Percentiles rank a stretch among this genome's conserved stretches.
Evolutionary conservation across 2,888 invertebrate genomes (phyloP).

Genomic region (Drosophila antonietae): DNA sequence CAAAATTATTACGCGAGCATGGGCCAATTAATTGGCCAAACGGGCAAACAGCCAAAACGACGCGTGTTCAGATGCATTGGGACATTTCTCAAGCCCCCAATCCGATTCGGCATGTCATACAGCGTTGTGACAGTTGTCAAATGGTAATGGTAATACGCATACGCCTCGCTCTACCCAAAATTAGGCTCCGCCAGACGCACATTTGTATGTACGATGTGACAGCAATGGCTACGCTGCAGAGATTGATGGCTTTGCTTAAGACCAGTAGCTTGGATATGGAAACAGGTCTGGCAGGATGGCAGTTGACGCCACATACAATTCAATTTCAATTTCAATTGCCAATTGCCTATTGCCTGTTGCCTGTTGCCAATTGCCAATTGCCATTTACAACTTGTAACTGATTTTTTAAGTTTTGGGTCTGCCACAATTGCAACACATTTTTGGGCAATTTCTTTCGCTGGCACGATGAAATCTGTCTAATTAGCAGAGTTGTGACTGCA

Average conservation of each 20-base stretch:
- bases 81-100: constrained; percentile 51
- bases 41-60: constrained; percentile 36
- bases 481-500: constrained; percentile 35
- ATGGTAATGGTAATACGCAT: constrained; percentile 68
- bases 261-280: constrained; percentile 72
- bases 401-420: constrained; percentile 33
- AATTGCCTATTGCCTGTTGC: constrained; percentile 22
- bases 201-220: constrained; percentile 63
- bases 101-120: constrained; percentile 65
- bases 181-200: constrained; percentile 48
- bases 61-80: constrained; percentile 53
- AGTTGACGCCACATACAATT: constrained; percentile 48
- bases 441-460: constrained; percentile 55
- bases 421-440: constrained; percentile 63
- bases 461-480: constrained; percentile 48
- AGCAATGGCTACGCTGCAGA: constrained; percentile 58
- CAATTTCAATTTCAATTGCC: constrained; percentile 46
- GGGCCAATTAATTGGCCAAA: constrained; percentile 57
- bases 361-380: constrained; percentile 32
- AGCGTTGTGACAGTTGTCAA: constrained; percentile 79
- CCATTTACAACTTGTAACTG: constrained; percentile 41
- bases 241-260: constrained; percentile 79
- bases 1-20: constrained; percentile 79
- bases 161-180: constrained; percentile 58
- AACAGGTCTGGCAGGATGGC: constrained; percentile 75